Base-by-base conservation (phyloP, 2,797 vertebrate species). In the Mormyrus hasselquistii region DNA sequence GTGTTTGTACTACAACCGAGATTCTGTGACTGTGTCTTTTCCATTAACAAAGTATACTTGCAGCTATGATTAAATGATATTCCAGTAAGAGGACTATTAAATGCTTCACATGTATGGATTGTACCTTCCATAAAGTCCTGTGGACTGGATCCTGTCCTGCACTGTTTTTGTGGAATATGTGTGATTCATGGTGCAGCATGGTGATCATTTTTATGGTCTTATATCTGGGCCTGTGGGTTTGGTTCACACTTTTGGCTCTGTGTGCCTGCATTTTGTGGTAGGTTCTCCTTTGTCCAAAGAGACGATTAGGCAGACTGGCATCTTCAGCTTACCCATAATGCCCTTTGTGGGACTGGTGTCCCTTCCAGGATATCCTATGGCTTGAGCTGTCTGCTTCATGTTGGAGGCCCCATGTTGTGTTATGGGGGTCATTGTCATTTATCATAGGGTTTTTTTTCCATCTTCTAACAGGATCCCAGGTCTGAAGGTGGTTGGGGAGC, bases 401-500 rank as follows among this genome's bases (percentile, higher is more conserved):
- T 14, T 34, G 14, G 69, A 7, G 34, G 14, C 69, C 34, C 29
- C 34, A 76, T 5, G 14, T 38, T 38, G 9, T 41, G 10, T 34
- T 34, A 76, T 14, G 38, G 73, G 14, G 73, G 38, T 79, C 12
- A 44, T 79, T 44, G 73, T 73, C 29, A 38, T 73, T 73, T 73
- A 73, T 38, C 29, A 73, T 73, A 2, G 65, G 4, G 12, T 8
- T 57, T 79, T 50, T 55, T n/a, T 44, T 22, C 69, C 22, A 14
- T 47, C 34, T 47, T 19, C 86, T 89, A 92, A 55, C 92, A 99
- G 98, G 53, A 96, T 95, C 92, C 93, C 95, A 19, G 98, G 98
- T 57, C 92, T 99, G 85, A 98, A 95, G 92, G 91, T 99, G 2
- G 95, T 97, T 0, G 98, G 98, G 10, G 96, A 96, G 57, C 90